A percentile compares a stretch with the other conserved stretches of the same genome.
Conservation (phyloP, 2,797 vertebrate genomes). For the Chromis chromis region DNA sequence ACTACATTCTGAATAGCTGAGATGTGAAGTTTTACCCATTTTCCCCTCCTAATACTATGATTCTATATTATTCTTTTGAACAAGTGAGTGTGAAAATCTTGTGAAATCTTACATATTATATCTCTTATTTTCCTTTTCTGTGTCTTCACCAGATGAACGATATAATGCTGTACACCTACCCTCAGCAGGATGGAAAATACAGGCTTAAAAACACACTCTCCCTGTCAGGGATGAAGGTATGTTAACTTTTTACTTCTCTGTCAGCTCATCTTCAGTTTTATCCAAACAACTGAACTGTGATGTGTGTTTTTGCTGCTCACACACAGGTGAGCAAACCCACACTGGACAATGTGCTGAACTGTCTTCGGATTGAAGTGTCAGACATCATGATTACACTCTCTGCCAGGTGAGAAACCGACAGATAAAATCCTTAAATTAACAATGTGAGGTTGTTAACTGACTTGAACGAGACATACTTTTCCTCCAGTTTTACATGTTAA, state of each 20-base stretch:
- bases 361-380: slow-evolving; percentile 91
- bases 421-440: background rate
- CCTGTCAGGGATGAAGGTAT: slow-evolving; percentile 94
- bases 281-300: background rate
- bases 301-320: slow-evolving; percentile 5
- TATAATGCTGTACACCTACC: slow-evolving; percentile 95
- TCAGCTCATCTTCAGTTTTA: background rate
- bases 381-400: slow-evolving; percentile 92
- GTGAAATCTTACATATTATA: background rate
- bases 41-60: no score
- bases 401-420: slow-evolving; percentile 87
- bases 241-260: background rate
- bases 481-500: background rate
- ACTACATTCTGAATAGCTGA: background rate
- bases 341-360: slow-evolving; percentile 89
- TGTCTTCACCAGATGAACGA: slow-evolving; percentile 91
- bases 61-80: background rate
- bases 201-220: slow-evolving; percentile 91
- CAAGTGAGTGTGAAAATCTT: no score
- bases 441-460: background rate
- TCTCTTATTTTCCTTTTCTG: background rate
- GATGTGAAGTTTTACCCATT: background rate
- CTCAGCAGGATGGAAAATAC: slow-evolving; percentile 97
- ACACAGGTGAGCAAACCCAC: slow-evolving; percentile 91
- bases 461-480: background rate